Evolutionary conservation across 2,797 vertebrate species (phyloP), one percentile per base, ranked within the genome.

Genomic region (Danionella dracula): DNA sequence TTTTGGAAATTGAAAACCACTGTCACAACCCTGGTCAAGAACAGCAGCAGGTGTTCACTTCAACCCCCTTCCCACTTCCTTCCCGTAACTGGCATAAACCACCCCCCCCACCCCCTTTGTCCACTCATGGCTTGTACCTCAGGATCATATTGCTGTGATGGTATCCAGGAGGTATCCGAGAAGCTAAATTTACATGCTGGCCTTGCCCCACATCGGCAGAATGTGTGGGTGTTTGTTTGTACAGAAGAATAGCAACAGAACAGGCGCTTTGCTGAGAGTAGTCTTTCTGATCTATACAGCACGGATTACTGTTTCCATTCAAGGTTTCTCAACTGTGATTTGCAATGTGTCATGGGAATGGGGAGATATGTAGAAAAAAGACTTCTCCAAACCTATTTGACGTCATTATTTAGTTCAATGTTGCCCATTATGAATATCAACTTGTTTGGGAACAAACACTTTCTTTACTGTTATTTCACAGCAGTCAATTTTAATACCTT

Each of bases 31-130:
- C 23, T 8, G 10, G 34, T 20, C 29, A 41, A 44, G 37, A 50
- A 34, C 41, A 49, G 37, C 50, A 57, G 51, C 64, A 66, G 53
- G 53, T 66, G 64, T 19, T 49, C 21, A 35, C 31, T 44, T 23
- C 51, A 32, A 27, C 17, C 49, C 59, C 58, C 37, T 15, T 21
- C 8, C 29, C 12, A 34, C 48, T 23, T 16, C 15, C 23, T 5
- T 60, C 46, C 20, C 6, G 13, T n/a, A 38, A 50, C 34, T 17
- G 23, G 48, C 17, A 49, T 27, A 37, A 19, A 27, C 20, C 50
- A 20, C 40, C 4, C 34, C 20, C 20, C 54, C 41, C 54, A 42
- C 49, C 10, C 4, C 32, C 34, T 56, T 46, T 48, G 42, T 48
- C 63, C 53, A 15, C 20, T 35, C 38, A 32, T 56, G 13, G 11